These are phyloP conservation scores for Bostrychus sinensis DNA, from an alignment of 2,113 vertebrate species.

Conservation along the genomic window DNA sequence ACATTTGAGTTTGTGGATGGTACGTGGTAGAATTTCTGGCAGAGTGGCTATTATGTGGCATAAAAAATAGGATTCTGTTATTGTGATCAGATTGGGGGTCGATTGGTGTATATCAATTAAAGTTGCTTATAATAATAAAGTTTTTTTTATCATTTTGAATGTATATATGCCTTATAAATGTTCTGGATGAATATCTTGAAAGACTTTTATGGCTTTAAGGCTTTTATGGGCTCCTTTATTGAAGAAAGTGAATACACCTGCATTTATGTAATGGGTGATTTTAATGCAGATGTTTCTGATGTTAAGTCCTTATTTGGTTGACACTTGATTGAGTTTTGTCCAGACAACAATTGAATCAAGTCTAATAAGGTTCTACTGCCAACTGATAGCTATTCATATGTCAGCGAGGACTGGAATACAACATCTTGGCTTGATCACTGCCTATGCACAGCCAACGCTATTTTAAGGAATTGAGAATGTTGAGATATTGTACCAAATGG, in stretches of 20 bases:
- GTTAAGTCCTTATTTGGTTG: not conserved
- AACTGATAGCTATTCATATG: not conserved
- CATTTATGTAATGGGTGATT: not conserved
- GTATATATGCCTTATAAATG: not conserved
- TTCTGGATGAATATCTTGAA: too few relatives aligned
- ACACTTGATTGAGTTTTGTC: not conserved
- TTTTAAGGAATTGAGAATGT: not conserved
- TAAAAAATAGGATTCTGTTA: not conserved
- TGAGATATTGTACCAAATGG: constrained; percentile 1
- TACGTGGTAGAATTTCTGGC: not conserved
- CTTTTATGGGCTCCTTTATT: not conserved
- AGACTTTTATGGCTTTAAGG: too few relatives aligned
- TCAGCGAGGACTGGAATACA: constrained; percentile 3
- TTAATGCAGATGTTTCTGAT: not conserved
- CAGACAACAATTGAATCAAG: not conserved
- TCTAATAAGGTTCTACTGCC: not conserved
- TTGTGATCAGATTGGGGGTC: not conserved
- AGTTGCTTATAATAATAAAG: too few relatives aligned
- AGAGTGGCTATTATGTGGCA: not conserved
- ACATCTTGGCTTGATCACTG: constrained; percentile 2
- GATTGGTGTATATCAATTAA: not conserved
- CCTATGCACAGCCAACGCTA: not conserved
- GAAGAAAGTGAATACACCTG: not conserved
- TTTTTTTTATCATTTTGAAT: not conserved
- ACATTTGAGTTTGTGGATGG: not conserved